Evolutionary conservation across 2,888 invertebrate genomes (phyloP).

Genomic region (Tuberolachnus salignus): DNA sequence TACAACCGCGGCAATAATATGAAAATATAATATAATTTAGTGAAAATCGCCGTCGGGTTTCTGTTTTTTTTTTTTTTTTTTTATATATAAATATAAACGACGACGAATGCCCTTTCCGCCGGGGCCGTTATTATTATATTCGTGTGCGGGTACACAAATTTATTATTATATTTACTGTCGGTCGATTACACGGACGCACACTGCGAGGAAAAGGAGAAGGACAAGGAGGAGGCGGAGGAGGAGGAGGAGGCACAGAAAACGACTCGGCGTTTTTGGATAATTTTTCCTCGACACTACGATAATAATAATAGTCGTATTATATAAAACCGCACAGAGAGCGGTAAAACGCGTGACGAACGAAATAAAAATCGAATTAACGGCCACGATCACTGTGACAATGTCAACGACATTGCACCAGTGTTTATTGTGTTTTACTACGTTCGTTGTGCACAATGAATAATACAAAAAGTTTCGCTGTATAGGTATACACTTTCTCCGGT

Average conservation of each 20-base stretch:
- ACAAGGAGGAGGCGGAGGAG: too few relatives aligned
- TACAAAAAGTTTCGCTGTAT: too few relatives aligned
- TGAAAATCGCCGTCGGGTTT: neutral
- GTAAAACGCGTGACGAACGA: constrained; percentile 34
- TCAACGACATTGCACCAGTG: constrained; percentile 1
- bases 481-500: too few relatives aligned
- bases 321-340: neutral
- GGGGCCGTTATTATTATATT: too few relatives aligned
- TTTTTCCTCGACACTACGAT: neutral
- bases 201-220: neutral
- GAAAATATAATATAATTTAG: neutral
- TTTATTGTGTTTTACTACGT: too few relatives aligned
- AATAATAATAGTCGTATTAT: neutral
- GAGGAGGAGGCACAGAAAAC: neutral
- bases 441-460: too few relatives aligned
- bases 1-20: neutral
- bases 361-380: constrained; percentile 39
- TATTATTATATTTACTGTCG: neutral
- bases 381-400: constrained; percentile 24
- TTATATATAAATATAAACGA: neutral
- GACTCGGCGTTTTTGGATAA: constrained; percentile 20
- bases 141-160: too few relatives aligned
- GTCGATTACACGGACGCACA: neutral
- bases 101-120: neutral
- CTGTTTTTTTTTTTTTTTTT: too few relatives aligned